Evolutionary conservation across 2,113 vertebrate species (phyloP).

Genomic region (Antigone vipio): DNA sequence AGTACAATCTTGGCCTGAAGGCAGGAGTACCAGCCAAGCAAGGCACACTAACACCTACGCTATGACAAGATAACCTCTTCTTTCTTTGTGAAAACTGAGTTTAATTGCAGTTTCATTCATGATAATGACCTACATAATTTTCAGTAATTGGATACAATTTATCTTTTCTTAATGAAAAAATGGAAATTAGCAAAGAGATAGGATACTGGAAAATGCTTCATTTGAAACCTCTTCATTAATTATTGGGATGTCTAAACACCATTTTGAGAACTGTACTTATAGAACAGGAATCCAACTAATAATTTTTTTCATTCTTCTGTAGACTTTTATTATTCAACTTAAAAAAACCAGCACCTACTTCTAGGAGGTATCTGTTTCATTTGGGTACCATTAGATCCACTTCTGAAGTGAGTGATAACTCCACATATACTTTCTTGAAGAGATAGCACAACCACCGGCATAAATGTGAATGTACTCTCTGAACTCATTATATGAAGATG

Average conservation of each 20-base stretch:
- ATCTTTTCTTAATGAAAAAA: slow-evolving; percentile 65
- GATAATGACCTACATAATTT: slow-evolving; percentile 67
- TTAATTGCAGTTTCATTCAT: slow-evolving; percentile 57
- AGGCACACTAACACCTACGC: not conserved
- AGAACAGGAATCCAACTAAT: not conserved
- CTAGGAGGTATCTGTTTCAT: not conserved
- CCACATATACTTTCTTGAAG: not conserved
- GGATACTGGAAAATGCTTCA: slow-evolving; percentile 20
- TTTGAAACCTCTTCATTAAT: slow-evolving; percentile 50
- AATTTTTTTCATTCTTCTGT: not conserved
- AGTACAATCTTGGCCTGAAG: not conserved
- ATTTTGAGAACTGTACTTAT: slow-evolving; percentile 1
- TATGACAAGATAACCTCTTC: slow-evolving; percentile 30
- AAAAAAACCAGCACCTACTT: not conserved
- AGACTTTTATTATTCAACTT: not conserved
- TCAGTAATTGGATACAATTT: slow-evolving; percentile 57
- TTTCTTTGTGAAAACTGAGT: slow-evolving; percentile 13
- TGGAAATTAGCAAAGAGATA: slow-evolving; percentile 51
- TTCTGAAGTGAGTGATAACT: not conserved
- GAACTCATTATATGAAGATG: not conserved
- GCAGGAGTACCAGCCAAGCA: not conserved
- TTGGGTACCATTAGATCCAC: not conserved
- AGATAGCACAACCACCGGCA: not conserved
- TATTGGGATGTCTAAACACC: slow-evolving; percentile 18
- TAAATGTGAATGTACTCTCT: not conserved